Base-by-base conservation (phyloP, 2,888 invertebrate species). In the Acleris holmiana region DNA sequence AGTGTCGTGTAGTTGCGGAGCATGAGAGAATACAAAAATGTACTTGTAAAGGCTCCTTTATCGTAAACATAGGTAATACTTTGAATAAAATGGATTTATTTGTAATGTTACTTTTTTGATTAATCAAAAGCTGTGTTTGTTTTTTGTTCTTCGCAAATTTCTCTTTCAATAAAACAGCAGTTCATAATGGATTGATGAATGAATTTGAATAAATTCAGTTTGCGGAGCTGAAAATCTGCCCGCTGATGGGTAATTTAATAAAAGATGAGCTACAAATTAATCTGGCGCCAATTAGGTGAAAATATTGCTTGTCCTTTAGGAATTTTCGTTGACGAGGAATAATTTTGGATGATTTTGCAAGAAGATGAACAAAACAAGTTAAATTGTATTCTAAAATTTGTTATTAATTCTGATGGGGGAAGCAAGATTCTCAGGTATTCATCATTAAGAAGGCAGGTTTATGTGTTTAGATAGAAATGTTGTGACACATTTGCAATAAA, bases 141-240 rank as follows among this genome's bases (percentile, higher is more conserved):
- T 35, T 35, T 35, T 13, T 35, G 13, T 13, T 35, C 35, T 13
- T 35, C 35, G n/a, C 6, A 44, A 44, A 7, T n/a, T 44, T 17
- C 17, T 0, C 44, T 17, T n/a, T 44, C 23, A 55, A 55, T 47
- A 54, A 25, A 63, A 63, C 53, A 57, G 35, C 57, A 46, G 63
- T 53, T 57, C 40, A 46, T 51, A 61, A 61, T 58, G 47, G 63
- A 57, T 63, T 63, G 63, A 63, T 58, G 63, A 63, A 58, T 63
- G 63, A 63, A 63, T 58, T 63, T 57, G 63, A 63, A 63, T 63
- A 57, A 63, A 63, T 63, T 57, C 56, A 63, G 57, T 63, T 63
- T 57, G 47, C 40, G 46, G 57, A 54, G 55, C 51, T 40, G 35
- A n/a, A 19, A 62, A 53, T 53, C 58, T 47, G 51, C 47, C 15